Evolutionary conservation across 1,140 invertebrate species (phyloP).

Genomic region (Dermatophagoides farinae): DNA sequence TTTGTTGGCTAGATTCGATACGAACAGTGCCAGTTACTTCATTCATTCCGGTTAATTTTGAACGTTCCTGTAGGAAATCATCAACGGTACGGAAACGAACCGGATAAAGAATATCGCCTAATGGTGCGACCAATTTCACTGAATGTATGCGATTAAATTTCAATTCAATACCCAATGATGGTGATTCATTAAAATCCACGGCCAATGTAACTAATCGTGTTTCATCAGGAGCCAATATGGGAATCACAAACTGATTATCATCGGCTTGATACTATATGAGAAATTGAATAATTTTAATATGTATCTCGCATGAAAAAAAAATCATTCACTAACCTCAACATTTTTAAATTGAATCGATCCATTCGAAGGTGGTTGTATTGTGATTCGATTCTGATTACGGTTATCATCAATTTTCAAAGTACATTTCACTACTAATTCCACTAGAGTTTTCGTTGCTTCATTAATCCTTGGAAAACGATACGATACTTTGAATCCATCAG

Average conservation of each 20-base stretch:
- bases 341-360: background rate
- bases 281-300: background rate
- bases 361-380: background rate
- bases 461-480: slow-evolving; percentile 2
- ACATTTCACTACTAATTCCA: background rate
- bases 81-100: slow-evolving; percentile 45
- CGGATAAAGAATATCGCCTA: slow-evolving; percentile 70
- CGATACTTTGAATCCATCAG: background rate
- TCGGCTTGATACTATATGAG: slow-evolving; percentile 5
- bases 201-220: slow-evolving; percentile 38
- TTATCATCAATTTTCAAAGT: background rate
- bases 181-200: slow-evolving; percentile 84
- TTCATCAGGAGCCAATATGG: slow-evolving; percentile 30
- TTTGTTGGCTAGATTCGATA: background rate
- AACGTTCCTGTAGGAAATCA: slow-evolving; percentile 44
- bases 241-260: slow-evolving; percentile 20
- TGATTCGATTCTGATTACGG: background rate
- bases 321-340: background rate
- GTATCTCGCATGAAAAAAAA: background rate
- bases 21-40: slow-evolving; percentile 9
- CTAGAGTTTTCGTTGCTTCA: background rate
- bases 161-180: slow-evolving; percentile 64
- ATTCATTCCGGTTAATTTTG: slow-evolving; percentile 33
- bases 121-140: slow-evolving; percentile 51
- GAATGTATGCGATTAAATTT: slow-evolving; percentile 37